Evolutionary conservation across 2,888 invertebrate genomes (phyloP).

Genomic region (Mythimna ferrago): DNA sequence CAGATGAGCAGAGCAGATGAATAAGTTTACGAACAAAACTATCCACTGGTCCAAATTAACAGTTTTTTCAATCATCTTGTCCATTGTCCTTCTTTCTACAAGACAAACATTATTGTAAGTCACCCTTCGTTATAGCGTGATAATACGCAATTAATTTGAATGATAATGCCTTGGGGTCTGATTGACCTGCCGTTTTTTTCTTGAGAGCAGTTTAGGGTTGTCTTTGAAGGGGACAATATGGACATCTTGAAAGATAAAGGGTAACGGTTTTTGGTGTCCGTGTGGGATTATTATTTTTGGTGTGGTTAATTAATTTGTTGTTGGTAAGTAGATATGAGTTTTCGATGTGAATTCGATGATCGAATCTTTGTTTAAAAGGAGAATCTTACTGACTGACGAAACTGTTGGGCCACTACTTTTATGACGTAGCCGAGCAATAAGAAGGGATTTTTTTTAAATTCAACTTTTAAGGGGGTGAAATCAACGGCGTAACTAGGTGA

Average conservation of each 20-base stretch:
- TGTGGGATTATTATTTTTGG: not conserved
- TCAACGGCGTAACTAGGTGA: no score
- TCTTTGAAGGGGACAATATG: conserved; percentile 52
- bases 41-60: conserved; percentile 57
- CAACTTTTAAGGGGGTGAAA: no score
- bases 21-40: conserved; percentile 29
- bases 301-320: not conserved
- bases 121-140: conserved; percentile 48
- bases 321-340: not conserved
- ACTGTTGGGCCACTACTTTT: no score
- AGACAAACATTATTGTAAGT: conserved; percentile 76
- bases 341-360: no score
- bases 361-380: no score
- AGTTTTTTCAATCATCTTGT: conserved; percentile 61
- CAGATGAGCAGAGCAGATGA: conserved; percentile 37
- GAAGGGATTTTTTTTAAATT: no score
- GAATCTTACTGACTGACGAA: no score
- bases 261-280: conserved; percentile 45
- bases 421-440: no score
- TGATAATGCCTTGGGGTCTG: conserved; percentile 68
- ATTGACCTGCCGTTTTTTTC: conserved; percentile 70
- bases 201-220: conserved; percentile 55
- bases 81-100: conserved; percentile 61
- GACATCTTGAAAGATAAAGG: conserved; percentile 55
- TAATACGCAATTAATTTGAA: conserved; percentile 80